Base-by-base conservation (phyloP, 2,113 vertebrate genomes). In the Phyllopteryx taeniolatus region DNA sequence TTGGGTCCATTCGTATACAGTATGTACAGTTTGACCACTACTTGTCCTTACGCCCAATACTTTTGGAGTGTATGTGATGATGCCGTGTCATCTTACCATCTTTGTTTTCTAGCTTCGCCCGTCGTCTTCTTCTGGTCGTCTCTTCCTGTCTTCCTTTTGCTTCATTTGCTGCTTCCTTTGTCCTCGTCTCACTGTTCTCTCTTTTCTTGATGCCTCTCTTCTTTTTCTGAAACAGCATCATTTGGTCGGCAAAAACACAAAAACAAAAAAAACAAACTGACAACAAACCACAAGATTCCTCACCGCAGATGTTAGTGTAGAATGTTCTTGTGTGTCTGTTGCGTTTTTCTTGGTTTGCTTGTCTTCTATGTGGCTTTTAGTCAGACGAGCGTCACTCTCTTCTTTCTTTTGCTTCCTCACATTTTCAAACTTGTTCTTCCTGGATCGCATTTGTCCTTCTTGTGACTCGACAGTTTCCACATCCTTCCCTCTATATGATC, bases 61-160 rank as follows among this genome's bases (percentile, higher is more conserved):
- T 19, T 20, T 39, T 62, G 8, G 17, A 39, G 35, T 10, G 17
- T 20, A 39, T 42, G 10, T 31, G 51, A 7, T 8, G 2, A 15
- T 31, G 20, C 63, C 77, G 0, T 22, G n/a, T 59, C 19, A 9
- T 31, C 1, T 74, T 54, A 86, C 86, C 82, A 43, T 81, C 76
- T 61, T 73, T 70, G 22, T 68, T 14, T 60, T 67, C 49, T 20
- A 31, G 22, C 42, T 43, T 70, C 35, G 61, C 44, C 72, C n/a
- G 79, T 39, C 49, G 71, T 47, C 31, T 74, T 31, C 19, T 75
- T 42, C 19, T 51, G 1, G 46, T 35, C 11, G 72, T 72, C 57
- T 47, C 64, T 3, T 77, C 60, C 47, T 51, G 35, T 51, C 44
- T 33, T 8, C 6, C 51, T 8, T 0, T 43, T 15, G 12, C 68